These are phyloP conservation scores for Luffia ferchaultella DNA, from an alignment of 2,888 invertebrate genomes.

Conservation along the genomic window DNA sequence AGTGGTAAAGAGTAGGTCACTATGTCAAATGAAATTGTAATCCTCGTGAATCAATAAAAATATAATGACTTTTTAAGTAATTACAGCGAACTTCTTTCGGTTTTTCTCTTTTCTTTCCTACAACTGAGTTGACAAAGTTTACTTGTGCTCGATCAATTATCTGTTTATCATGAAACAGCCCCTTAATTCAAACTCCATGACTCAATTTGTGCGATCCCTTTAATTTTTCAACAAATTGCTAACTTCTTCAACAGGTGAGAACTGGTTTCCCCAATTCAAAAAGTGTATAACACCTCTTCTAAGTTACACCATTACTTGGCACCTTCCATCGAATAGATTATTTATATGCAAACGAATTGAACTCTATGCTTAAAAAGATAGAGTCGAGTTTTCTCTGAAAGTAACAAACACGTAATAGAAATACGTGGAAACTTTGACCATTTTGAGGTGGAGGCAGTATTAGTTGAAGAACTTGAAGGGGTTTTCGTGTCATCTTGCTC, in stretches of 20 bases:
- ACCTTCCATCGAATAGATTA: conserved; percentile 25
- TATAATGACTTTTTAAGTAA: too few species aligned
- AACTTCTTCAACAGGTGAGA: conserved; percentile 23
- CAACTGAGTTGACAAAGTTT: too few species aligned
- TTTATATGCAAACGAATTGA: not conserved
- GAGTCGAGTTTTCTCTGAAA: conserved; percentile 1
- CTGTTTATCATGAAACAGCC: too few species aligned
- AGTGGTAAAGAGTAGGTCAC: too few species aligned
- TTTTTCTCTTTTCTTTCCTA: too few species aligned
- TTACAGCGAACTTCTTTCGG: too few species aligned
- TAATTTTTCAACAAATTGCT: not conserved
- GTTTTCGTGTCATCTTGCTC: conserved; percentile 40
- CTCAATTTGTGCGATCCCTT: too few species aligned
- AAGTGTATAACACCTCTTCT: conserved; percentile 24
- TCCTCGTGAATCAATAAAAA: too few species aligned
- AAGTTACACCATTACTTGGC: conserved; percentile 37
- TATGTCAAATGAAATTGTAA: too few species aligned
- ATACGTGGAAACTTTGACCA: conserved; percentile 36
- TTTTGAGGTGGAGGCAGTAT: conserved; percentile 53
- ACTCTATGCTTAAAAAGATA: not conserved
- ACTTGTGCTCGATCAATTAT: too few species aligned
- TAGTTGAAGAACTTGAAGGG: conserved; percentile 54
- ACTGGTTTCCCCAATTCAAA: conserved; percentile 38
- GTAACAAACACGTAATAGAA: conserved; percentile 8
- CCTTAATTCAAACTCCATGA: too few species aligned